phyloP scores from a whole-genome alignment of 2,113 vertebrate species.

The Cinclus cinclus region DNA sequence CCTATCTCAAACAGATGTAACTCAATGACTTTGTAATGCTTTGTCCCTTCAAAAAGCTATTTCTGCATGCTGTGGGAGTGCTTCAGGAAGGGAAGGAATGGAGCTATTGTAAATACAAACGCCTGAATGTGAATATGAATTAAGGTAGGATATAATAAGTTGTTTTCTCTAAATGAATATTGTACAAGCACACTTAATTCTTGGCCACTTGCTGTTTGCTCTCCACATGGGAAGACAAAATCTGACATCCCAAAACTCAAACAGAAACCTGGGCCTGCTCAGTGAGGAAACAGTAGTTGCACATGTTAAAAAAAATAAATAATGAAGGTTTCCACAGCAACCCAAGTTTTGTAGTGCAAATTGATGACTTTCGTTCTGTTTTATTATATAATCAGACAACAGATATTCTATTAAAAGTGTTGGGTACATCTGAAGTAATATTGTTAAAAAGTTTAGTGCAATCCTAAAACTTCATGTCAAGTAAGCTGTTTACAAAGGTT shows the following conservation, averaged over 20 bases:
- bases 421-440: neutral
- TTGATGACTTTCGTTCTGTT: constrained; percentile 51
- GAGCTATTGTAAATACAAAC: constrained; percentile 46
- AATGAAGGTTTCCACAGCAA: constrained; percentile 71
- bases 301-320: constrained; percentile 51
- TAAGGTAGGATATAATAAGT: neutral
- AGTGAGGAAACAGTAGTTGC: neutral
- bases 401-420: constrained; percentile 48
- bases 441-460: neutral
- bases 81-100: neutral
- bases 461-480: neutral
- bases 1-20: neutral
- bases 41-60: constrained; percentile 50
- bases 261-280: neutral
- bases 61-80: constrained; percentile 40
- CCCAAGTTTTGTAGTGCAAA: constrained; percentile 43
- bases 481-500: neutral
- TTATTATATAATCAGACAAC: constrained; percentile 67
- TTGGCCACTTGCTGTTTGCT: neutral
- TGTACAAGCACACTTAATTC: neutral
- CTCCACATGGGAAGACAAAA: neutral
- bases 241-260: neutral
- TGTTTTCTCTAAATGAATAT: neutral
- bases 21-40: constrained; percentile 29
- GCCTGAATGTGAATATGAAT: constrained; percentile 20